Base-by-base conservation (phyloP, 2,888 invertebrate species). In the Hemicrepidius hirtus region DNA sequence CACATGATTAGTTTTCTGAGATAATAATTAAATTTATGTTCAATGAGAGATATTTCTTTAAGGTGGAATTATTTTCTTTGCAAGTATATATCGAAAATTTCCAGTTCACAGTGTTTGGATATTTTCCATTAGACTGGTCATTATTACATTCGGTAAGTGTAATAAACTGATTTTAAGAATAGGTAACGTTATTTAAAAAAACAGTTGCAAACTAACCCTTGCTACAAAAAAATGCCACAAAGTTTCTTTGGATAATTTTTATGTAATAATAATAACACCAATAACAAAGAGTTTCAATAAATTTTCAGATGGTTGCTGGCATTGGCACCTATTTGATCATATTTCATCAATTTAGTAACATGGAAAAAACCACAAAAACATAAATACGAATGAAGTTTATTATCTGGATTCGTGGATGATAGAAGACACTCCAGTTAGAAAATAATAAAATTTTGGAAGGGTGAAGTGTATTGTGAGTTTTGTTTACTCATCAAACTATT, bases 71-170 rank as follows among this genome's bases (percentile, higher is more conserved):
- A 13, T 66, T 71, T 55, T 67, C 67, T 0, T 28, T 71, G 12
- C 71, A 67, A 71, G 67, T 67, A 7, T 67, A 66, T n/a, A 24
- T 71, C 12, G 66, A 71, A 46, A 62, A 67, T 28, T 67, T 71
- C 40, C 41, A 53, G 21, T 71, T 71, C 37, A 67, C 50, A 12
- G 44, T 71, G 32, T 71, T 67, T 62, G 67, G 71, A 32, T 71
- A 24, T 62, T 71, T 71, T 37, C 71, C 71, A 6, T 32, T 71
- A 60, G 67, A 71, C 32, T 71, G 71, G 71, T 62, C 66, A n/a
- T 53, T 71, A 37, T 21, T 71, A 21, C 71, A 67, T 49, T 62
- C 62, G 13, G 71, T 71, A 67, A 69, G 64, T 44, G 9, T 55
- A 3, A 3, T 20, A 10, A 16, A 21, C 9, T 32, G 9, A 32